Evolutionary conservation across 2,888 invertebrate species (phyloP).

Genomic region (Spicauda simplicius): DNA sequence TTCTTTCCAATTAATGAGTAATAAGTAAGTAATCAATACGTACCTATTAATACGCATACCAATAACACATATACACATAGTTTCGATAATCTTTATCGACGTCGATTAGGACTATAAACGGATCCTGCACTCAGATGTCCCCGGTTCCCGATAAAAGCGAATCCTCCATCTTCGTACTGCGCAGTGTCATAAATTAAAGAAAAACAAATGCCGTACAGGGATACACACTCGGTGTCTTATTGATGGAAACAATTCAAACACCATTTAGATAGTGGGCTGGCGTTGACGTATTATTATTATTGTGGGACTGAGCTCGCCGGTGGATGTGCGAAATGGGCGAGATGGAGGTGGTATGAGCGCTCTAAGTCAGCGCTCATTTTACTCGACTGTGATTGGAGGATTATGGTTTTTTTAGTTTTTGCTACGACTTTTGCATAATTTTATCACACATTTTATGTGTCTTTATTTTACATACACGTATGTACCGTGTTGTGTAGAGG

Average conservation of each 20-base stretch:
- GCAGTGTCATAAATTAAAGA: constrained; percentile 53
- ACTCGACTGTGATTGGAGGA: too few species aligned
- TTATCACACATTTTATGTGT: too few species aligned
- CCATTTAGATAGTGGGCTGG: constrained; percentile 80
- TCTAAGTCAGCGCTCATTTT: too few species aligned
- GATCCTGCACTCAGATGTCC: background rate
- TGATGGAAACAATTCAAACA: constrained; percentile 83
- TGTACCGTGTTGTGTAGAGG: too few species aligned
- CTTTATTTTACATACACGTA: too few species aligned
- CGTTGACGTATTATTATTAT: constrained; percentile 82
- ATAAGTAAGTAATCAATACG: too few species aligned
- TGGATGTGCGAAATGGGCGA: constrained; percentile 5
- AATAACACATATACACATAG: background rate
- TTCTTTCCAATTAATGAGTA: too few species aligned
- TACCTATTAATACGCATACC: background rate
- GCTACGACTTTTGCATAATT: too few species aligned
- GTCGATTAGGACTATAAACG: too few species aligned
- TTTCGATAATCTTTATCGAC: too few species aligned
- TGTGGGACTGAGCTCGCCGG: constrained; percentile 51
- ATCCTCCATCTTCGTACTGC: constrained; percentile 23
- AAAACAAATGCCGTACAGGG: constrained; percentile 65
- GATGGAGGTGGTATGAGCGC: background rate
- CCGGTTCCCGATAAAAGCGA: background rate
- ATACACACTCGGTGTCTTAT: constrained; percentile 76
- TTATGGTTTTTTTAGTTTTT: too few species aligned